phyloP scores from a whole-genome alignment of 2,113 vertebrate species.

The Siphamia tubifer region DNA sequence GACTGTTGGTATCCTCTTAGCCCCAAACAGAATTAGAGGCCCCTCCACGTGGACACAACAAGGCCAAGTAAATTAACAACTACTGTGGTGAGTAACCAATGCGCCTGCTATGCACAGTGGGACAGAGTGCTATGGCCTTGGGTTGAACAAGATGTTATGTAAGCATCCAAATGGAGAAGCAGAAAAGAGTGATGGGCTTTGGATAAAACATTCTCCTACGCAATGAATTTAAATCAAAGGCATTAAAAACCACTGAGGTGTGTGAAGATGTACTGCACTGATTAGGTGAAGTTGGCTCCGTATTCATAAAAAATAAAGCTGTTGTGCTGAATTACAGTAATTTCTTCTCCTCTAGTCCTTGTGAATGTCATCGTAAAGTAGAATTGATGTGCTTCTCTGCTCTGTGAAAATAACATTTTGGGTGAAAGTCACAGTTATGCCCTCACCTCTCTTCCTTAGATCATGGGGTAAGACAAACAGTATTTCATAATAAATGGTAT shows the following conservation, averaged over 20 bases:
- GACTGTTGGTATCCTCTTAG: neutral
- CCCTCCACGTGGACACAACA: constrained; percentile 2
- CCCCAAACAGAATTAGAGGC: neutral
- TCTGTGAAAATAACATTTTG: neutral
- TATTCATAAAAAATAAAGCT: constrained; percentile 24
- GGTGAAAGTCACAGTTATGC: neutral
- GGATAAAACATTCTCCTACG: constrained; percentile 24
- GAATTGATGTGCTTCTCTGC: neutral
- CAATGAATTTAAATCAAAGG: constrained; percentile 39
- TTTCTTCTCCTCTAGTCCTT: neutral
- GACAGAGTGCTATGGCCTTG: constrained; percentile 24
- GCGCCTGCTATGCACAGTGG: neutral
- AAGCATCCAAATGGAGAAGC: constrained; percentile 26
- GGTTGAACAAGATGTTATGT: constrained; percentile 42
- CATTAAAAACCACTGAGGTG: constrained; percentile 32
- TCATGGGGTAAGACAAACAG: neutral
- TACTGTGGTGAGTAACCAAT: constrained; percentile 8
- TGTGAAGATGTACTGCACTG: constrained; percentile 16
- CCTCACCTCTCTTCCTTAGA: neutral
- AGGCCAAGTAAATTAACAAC: neutral
- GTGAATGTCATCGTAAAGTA: neutral
- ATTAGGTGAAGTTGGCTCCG: constrained; percentile 1
- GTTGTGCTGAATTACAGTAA: neutral
- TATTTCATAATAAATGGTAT: neutral
- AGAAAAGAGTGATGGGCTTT: constrained; percentile 17